Base-by-base conservation (phyloP, 2,888 invertebrate genomes). In the Hyppa rectilinea region DNA sequence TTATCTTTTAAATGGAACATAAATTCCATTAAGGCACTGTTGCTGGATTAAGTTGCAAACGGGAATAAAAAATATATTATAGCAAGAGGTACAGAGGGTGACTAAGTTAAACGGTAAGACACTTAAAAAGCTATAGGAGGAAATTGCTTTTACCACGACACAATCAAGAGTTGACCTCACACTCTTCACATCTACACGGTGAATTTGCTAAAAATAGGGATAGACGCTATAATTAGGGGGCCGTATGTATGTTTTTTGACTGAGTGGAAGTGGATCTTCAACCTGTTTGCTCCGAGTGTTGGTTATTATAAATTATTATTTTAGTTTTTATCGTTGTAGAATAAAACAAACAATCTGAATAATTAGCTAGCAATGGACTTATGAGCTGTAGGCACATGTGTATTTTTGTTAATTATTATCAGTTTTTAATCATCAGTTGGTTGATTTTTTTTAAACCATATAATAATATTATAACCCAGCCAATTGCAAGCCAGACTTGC, bases 81-180 rank as follows among this genome's bases (percentile, higher is more conserved):
- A 69, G 20, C 7, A 52, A 67, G n/a, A 31, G 20, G 45, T 47
- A 66, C 20, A 55, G 3, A 23, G 36, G 9, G 12, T 20, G 2
- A 29, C 23, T 17, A 5, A 69, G n/a, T 50, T 47, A 67, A 43
- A 50, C 40, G 49, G n/a, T 70, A 5, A 10, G 29, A 68, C 36
- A 58, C 29, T 43, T 69, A 50, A 29, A 61, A 59, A 38, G 59
- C 31, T 38, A 23, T 55, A 6, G 23, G 7, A 34, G 4, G 4
- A 34, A 34, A 14, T 29, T 6, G 4, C n/a, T 0, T 14, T 6
- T 12, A 53, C 20, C 7, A 29, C 40, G 71, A 23, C 61, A 34
- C 26, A 29, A 3, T 14, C 17, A 29, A 26, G n/a, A 58, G 6
- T 50, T 40, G 31, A 55, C 31, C 10, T 5, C 2, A 34, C 5